Base-by-base conservation (phyloP, 2,797 vertebrate genomes). In the Danionella dracula region DNA sequence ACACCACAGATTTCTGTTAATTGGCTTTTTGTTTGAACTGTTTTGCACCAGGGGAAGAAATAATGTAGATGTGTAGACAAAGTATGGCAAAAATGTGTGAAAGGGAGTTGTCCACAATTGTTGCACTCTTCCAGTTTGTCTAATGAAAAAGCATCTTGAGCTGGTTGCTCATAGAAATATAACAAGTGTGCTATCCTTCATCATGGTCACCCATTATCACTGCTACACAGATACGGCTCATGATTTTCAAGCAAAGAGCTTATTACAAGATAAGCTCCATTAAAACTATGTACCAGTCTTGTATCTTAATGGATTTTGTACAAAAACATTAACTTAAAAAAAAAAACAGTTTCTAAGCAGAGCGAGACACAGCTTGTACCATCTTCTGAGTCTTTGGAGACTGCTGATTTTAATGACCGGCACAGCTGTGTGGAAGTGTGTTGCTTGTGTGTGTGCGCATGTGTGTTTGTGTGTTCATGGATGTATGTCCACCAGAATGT, bases 391-490 rank as follows among this genome's bases (percentile, higher is more conserved):
- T 17, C 27, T 53, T 5, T 29, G 38, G 31, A 51, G 48, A 21
- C 27, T 35, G 49, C 50, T 38, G 62, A 55, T 8, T 66, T 15
- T 56, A 66, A 55, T 66, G 19, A 55, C 55, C 60, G 50, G 8
- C 46, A 40, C 12, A 21, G n/a, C 42, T 56, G 11, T 63, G 8
- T 13, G 15, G 16, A 7, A 35, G 44, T 23, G n/a, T 15, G 8
- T 31, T 9, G 29, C 20, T 34, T 45, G 8, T 21, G 38, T 56
- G 5, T 42, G 4, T 31, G 27, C n/a, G n/a, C n/a, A 11, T 8
- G 29, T 6, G 27, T n/a, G 7, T 12, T 42, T 5, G 7, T 44
- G 23, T 31, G 40, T 23, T 58, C 21, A 27, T 6, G 1, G 20
- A 8, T 34, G 32, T 11, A 34, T 34, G 8, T 34, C 32, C 10